Conservation (phyloP, 2,113 vertebrate species). For the Amazona vittata region DNA sequence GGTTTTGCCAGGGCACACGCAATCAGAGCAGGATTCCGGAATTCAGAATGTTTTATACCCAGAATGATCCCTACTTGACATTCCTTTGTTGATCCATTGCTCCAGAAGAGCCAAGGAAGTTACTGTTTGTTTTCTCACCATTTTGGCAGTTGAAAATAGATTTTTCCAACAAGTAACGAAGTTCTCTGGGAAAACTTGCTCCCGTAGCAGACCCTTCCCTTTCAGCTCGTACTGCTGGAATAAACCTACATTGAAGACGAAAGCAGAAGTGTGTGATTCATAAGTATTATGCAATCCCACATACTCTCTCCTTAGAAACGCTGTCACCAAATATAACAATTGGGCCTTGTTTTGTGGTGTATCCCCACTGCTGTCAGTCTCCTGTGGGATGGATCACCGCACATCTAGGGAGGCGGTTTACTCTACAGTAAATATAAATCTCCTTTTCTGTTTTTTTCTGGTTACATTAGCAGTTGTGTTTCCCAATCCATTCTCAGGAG, state of each 20-base stretch:
- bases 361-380: constrained; percentile 32
- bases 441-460: background rate
- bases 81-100: background rate
- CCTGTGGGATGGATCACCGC: background rate
- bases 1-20: background rate
- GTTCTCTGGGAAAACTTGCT: background rate
- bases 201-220: background rate
- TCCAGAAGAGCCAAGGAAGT: background rate
- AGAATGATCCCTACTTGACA: background rate
- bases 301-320: background rate
- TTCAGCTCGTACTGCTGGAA: background rate
- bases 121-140: background rate
- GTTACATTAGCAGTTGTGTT: constrained; percentile 28
- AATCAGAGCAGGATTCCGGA: background rate
- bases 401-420: constrained; percentile 22
- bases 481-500: background rate
- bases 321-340: constrained; percentile 26
- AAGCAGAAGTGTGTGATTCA: constrained; percentile 39
- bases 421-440: constrained; percentile 17
- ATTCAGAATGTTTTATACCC: background rate
- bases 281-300: constrained; percentile 46
- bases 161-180: background rate
- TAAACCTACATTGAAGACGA: background rate
- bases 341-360: background rate
- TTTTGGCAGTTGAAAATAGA: background rate